Evolutionary conservation across 53 echinoderm and acorn worm species (phyloP), one percentile per base, ranked within the genome.

Genomic region (Stichopus horrens): DNA sequence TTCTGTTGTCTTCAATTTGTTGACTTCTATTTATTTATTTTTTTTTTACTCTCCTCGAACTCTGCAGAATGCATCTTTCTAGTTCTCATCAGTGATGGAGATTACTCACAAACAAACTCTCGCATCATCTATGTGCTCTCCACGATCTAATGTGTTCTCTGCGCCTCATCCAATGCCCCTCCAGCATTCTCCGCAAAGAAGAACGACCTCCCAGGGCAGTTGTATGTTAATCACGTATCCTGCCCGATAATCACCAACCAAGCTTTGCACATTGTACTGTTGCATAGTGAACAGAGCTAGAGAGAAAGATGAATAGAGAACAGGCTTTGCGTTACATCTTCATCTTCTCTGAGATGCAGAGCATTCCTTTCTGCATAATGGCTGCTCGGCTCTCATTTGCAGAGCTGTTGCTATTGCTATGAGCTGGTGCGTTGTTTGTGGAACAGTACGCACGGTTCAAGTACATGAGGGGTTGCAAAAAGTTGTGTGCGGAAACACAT

Each of bases 211-310:
- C 81, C 81, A 81, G 81, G 81, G 81, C 58, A 56, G 19, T 81
- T 81, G 81, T 81, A 81, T 81, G 81, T 81, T 81, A 81, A 81
- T 81, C 81, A 81, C 58, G 81, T 57, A 81, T 81, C 58, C 81
- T 58, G 56, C 20, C 75, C 23, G 22, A 51, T 81, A 81, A 81
- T 81, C 81, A 81, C 81, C 57, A 58, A 56, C 7, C 53, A 52
- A 13, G 81, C 23, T 14, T 56, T 21, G 59, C 53, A 81, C 81
- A 71, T 71, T 71, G 71, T 71, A 71, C 71, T 71, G 71, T 71
- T 71, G 71, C 71, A 71, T 71, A 71, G 11, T 63, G 63, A 13
- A 63, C 63, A 63, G 10, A 16, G 10, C 16, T 13, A 63, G 63
- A 63, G 16, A 63, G 10, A 16, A 16, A 59, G 16, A 10, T 13